Base-by-base conservation (phyloP, 1,140 invertebrate genomes). In the Bombus confusus region DNA sequence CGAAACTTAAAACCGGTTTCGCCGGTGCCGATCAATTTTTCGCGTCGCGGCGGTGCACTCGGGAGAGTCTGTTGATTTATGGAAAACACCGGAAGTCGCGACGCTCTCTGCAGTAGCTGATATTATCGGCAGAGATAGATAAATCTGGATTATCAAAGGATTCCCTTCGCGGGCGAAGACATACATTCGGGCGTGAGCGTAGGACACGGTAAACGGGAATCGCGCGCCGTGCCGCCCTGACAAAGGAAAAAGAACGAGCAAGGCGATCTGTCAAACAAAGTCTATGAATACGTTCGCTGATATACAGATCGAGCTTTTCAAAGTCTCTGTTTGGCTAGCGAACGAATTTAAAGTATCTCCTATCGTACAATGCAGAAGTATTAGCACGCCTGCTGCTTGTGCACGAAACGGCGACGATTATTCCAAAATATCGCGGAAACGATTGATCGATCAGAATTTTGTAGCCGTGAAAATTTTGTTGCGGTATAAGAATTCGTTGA, bases 21-120 rank as follows among this genome's bases (percentile, higher is more conserved):
- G 77, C 71, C 86, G 86, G 80, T 88, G 66, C 71, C 82, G 84
- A 87, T 90, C 79, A 90, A 86, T 89, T 89, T 89, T 80, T 83
- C 62, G 41, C 64, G 68, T 59, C 43, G 81, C 74, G 76, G 52
- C 88, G 57, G 62, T 43, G 28, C 2, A 5, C 12, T 62, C 34
- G 18, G 22, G 28, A 37, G 31, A 37, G 31, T 10, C 59, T 81
- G 41, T 81, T 85, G 84, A 85, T 85, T 74, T 85, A 85, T 85
- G 71, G 79, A 81, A 80, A 85, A 85, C 78, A 74, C 78, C 31
- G 57, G 34, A 47, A 34, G 34, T 85, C 69, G n/a, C 18, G 68
- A 83, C 59, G n/a, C 47, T 41, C 72, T 41, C 41, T 39, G 80
- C 72, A 31, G 25, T 18, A 47, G 57, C 76, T 84, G 76, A 85